Evolutionary conservation across 2,797 vertebrate species (phyloP), one percentile per base, ranked within the genome.

Genomic region (Cuculus canorus): DNA sequence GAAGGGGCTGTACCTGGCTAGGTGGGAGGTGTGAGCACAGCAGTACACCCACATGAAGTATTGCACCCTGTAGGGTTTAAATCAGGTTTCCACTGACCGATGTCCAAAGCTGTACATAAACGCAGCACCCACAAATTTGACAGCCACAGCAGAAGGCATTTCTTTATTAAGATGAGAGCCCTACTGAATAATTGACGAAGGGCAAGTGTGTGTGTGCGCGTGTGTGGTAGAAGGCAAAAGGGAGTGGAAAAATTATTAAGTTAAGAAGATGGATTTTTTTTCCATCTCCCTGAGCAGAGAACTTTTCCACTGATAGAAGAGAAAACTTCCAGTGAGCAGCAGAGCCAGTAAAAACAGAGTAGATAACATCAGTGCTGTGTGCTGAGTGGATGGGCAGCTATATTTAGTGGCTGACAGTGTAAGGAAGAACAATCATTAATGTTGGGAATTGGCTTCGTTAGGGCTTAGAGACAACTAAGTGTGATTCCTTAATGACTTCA

Each of bases 211-310:
- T 43, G 66, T 56, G 77, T 76, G 13, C 22, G 23, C 35, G 27
- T 82, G 71, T 85, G 57, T 80, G 71, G 22, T 5, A 2, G 68
- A 65, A 66, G 43, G 28, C 88, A 92, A 70, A 69, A 54, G 66
- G 53, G 76, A 94, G 63, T 64, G 35, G 43, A 95, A 95, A 96
- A 95, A 89, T 95, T 83, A 89, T 82, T 59, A 93, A 87, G 93
- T 97, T 96, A 96, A 90, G 83, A 95, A 94, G 95, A 96, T 96
- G 73, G 63, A 95, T 94, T 95, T 87, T 96, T 95, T 91, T 92
- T 82, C 65, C 92, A 81, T 92, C 82, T 92, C 92, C 87, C 84
- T 92, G 77, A 92, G 88, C 94, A 94, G 76, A 86, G 94, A 94
- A 89, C 90, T 88, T 94, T 95, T 95, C 79, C 70, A 92, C 82